Conservation (phyloP, 2,113 vertebrate genomes). For the Pavo muticus region DNA sequence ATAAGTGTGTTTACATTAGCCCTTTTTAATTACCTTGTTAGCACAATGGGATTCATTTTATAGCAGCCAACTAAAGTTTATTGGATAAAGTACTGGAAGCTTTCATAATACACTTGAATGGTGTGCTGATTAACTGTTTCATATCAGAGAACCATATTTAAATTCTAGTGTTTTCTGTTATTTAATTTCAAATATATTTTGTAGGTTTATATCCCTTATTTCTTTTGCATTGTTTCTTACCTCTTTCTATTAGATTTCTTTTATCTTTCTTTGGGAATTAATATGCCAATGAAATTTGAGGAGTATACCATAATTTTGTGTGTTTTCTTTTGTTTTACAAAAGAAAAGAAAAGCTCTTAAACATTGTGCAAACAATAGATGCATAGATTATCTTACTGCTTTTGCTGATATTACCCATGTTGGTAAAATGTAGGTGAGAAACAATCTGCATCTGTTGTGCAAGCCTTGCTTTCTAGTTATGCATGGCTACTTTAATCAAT, state of each 20-base stretch:
- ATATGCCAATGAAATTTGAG: neutral
- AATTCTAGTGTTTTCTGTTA: neutral
- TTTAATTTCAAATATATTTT: neutral
- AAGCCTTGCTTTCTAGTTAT: neutral
- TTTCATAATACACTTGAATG: neutral
- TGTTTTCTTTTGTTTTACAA: neutral
- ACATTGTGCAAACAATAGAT: neutral
- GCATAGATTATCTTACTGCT: neutral
- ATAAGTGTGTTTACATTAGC: neutral
- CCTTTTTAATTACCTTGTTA: constrained; percentile 19
- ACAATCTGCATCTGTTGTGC: neutral
- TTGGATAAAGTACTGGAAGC: neutral
- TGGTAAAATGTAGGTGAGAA: neutral
- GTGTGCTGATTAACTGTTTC: neutral
- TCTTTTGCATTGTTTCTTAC: accelerated
- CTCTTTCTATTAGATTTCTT: neutral
- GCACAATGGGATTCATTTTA: neutral
- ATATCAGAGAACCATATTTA: neutral
- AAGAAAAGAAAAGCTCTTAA: neutral
- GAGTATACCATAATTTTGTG: neutral
- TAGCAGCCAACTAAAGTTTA: neutral
- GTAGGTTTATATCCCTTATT: neutral
- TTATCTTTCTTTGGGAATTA: neutral
- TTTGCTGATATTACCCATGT: neutral
- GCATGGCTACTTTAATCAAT: neutral